Percentiles rank a stretch among this genome's conserved stretches.
Evolutionary conservation across 2,888 invertebrate genomes (phyloP).

Genomic region (Eucera pruinosa): DNA sequence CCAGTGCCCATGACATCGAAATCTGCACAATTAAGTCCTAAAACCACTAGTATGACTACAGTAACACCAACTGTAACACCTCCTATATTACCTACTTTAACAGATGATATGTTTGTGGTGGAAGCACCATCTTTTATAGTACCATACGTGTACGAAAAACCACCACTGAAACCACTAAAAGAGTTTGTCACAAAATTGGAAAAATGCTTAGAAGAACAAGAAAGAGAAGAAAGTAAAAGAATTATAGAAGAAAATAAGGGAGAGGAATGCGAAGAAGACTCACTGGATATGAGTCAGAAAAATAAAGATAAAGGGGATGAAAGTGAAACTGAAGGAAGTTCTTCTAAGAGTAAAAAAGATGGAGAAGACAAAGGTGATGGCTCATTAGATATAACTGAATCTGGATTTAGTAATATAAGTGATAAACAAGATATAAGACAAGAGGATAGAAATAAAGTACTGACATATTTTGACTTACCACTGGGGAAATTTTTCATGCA

Average conservation of each 20-base stretch:
- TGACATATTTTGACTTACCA: constrained; percentile 93
- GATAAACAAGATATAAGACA: constrained; percentile 67
- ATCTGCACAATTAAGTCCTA: constrained; percentile 75
- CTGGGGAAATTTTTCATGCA: constrained; percentile 96
- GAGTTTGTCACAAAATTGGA: constrained; percentile 89
- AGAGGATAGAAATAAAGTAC: constrained; percentile 85
- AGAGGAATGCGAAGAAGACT: constrained; percentile 81
- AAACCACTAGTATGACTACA: constrained; percentile 75
- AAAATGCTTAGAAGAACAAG: constrained; percentile 87
- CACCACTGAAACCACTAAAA: constrained; percentile 91
- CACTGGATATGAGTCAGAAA: constrained; percentile 73
- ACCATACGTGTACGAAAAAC: constrained; percentile 96
- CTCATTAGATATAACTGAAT: constrained; percentile 70
- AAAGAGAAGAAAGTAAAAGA: constrained; percentile 85
- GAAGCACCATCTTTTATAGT: constrained; percentile 97
- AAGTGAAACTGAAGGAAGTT: constrained; percentile 72
- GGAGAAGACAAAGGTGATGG: constrained; percentile 79
- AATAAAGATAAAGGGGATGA: constrained; percentile 82
- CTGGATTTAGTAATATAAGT: constrained; percentile 61
- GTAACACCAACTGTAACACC: constrained; percentile 83
- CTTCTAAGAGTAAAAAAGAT: constrained; percentile 74
- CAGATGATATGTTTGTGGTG: constrained; percentile 96
- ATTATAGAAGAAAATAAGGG: constrained; percentile 82
- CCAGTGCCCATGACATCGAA: constrained; percentile 85
- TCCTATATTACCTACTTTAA: constrained; percentile 91